Base-by-base conservation (phyloP, 1,140 invertebrate species). In the Heliconius hermathena region DNA sequence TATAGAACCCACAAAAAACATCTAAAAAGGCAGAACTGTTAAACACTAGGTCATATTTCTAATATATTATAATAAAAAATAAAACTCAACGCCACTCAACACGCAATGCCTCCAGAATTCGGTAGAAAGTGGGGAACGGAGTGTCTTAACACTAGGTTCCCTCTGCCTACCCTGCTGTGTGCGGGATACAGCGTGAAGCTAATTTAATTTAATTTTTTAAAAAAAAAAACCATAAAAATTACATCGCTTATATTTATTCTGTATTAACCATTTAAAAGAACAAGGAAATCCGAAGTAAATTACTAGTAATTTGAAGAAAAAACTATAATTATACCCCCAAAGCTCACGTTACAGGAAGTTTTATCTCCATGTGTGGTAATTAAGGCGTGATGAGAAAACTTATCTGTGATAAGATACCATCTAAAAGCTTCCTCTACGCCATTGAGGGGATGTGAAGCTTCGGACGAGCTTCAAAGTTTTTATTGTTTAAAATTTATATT, bases 311-410 rank as follows among this genome's bases (percentile, higher is more conserved):
- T 52, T 52, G 0, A n/a, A 66, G 33, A 13, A 66, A 29, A 66
- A 66, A 29, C 3, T 26, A 16, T 66, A 66, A 66, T 66, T 66
- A 66, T 66, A 66, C 60, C 60, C 60, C 60, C 60, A 66, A 29
- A 66, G 60, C 60, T 66, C 60, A 66, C 60, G 26, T 66, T 66
- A 66, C 60, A 66, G 60, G 60, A 66, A 66, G 60, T 9, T 66
- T 36, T 66, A 66, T 66, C 60, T 66, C n/a, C 60, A 22, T 76
- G 74, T 66, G 49, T 49, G 60, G 57, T 52, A 52, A 76, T 76
- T 76, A 76, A 60, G 74, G 74, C 74, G 74, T 60, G 74, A 76
- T 76, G 54, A 54, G 74, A 76, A 74, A 74, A 46, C 5, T 57
- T 66, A 22, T 13, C 9, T 60, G 9, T 66, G 74, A 76, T 76